phyloP scores from a whole-genome alignment of 2,888 invertebrate species.

The Mellilla xanthometata region DNA sequence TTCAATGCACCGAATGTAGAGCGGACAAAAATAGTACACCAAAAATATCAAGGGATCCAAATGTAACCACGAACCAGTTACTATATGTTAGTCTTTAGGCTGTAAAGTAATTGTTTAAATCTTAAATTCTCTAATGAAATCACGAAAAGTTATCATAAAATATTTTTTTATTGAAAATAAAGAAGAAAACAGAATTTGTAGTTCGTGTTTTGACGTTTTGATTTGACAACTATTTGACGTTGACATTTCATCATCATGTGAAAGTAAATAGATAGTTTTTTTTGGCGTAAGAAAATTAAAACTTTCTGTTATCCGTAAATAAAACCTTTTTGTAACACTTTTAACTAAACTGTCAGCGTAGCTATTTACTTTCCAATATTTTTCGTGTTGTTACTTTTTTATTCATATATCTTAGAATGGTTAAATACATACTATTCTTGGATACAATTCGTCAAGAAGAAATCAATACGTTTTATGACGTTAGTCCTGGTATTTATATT shows the following conservation, averaged over 20 bases:
- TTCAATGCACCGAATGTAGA: conserved; percentile 76
- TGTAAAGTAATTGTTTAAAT: conserved; percentile 1
- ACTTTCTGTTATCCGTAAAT: too few species aligned
- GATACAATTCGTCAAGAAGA: conserved; percentile 61
- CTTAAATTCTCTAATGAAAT: conserved; percentile 2
- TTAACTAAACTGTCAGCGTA: too few species aligned
- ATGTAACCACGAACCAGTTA: conserved; percentile 25
- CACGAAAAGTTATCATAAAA: conserved; percentile 22
- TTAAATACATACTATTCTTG: conserved; percentile 54
- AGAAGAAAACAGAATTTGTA: conserved; percentile 56
- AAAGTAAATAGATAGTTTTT: too few species aligned
- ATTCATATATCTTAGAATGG: too few species aligned
- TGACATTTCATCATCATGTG: not conserved
- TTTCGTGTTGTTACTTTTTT: too few species aligned
- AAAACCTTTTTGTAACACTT: not conserved
- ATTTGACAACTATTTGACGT: conserved; percentile 4
- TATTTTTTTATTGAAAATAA: conserved; percentile 29
- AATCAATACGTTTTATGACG: conserved; percentile 58
- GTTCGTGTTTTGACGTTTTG: conserved; percentile 72
- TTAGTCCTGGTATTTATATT: too few species aligned
- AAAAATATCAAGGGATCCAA: conserved; percentile 63
- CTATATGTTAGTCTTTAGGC: conserved; percentile 18
- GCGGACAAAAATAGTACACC: conserved; percentile 81
- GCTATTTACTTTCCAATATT: too few species aligned
- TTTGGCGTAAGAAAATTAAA: too few species aligned